Percentiles rank a stretch among this genome's conserved stretches.
Conservation (phyloP, 2,888 invertebrate species). For the Acronicta psi region DNA sequence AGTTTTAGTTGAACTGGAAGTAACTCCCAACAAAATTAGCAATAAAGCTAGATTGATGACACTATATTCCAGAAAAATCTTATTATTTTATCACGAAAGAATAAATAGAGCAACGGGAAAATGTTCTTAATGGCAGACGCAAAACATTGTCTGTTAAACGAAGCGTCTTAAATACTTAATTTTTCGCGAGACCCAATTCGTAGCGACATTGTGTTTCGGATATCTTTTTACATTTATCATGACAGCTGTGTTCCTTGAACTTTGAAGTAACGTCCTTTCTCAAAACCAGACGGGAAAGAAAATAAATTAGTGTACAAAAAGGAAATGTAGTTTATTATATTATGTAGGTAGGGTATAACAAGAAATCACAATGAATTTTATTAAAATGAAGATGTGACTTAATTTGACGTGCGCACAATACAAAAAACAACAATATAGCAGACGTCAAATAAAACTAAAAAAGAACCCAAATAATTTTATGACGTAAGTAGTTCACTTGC, state of each 20-base stretch:
- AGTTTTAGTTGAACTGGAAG: too few species aligned
- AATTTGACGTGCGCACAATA: too few species aligned
- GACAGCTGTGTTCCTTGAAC: not conserved
- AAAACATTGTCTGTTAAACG: conserved; percentile 7
- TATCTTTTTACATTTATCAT: conserved; percentile 10
- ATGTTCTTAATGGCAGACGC: conserved; percentile 4
- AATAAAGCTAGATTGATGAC: too few species aligned
- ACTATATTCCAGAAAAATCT: not conserved
- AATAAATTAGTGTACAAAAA: conserved; percentile 1
- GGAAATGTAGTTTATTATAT: too few species aligned
- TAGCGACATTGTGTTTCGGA: conserved; percentile 3
- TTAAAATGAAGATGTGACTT: too few species aligned
- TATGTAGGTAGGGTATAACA: too few species aligned
- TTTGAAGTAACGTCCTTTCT: not conserved
- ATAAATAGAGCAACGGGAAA: conserved; percentile 1
- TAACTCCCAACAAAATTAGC: too few species aligned
- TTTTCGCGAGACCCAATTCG: conserved; percentile 4
- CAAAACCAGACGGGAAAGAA: not conserved
- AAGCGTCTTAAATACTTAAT: conserved; percentile 16
- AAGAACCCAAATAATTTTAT: conserved; percentile 30
- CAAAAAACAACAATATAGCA: conserved; percentile 9
- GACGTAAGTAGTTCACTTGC: conserved; percentile 64
- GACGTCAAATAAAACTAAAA: conserved; percentile 14
- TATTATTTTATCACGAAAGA: not conserved
- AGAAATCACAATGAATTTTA: too few species aligned